phyloP scores from a whole-genome alignment of 2,113 vertebrate genomes.

The Parus major region DNA sequence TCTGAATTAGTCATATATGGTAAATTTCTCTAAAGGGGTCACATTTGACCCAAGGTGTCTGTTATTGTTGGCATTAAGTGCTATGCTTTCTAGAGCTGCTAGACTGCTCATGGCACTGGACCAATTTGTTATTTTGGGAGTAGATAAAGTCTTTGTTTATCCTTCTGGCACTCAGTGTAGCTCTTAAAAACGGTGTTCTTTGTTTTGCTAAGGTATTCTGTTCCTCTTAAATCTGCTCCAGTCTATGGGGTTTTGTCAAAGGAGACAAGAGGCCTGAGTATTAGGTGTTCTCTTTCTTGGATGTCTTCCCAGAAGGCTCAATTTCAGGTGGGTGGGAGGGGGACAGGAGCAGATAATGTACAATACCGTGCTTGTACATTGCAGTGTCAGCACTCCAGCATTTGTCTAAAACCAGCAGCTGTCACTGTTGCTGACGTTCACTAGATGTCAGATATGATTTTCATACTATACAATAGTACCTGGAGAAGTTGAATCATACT shows the following conservation, averaged over 20 bases:
- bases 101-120: conserved; percentile 6
- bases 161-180: conserved; percentile 43
- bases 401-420: background rate
- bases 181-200: conserved; percentile 57
- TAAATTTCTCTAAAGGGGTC: conserved; percentile 15
- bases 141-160: conserved; percentile 62
- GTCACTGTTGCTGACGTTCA: background rate
- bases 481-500: background rate
- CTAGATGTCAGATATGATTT: conserved; percentile 7
- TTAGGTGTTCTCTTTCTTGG: conserved; percentile 47
- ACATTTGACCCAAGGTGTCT: conserved; percentile 36
- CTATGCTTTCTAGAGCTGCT: conserved; percentile 29
- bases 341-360: background rate
- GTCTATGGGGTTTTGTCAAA: conserved; percentile 23
- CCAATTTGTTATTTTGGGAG: conserved; percentile 44
- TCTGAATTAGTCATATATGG: conserved; percentile 32
- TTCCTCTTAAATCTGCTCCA: conserved; percentile 23
- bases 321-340: conserved; percentile 2
- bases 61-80: conserved; percentile 55
- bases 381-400: conserved; percentile 19
- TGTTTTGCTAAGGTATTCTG: conserved; percentile 58
- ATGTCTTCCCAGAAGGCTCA: conserved; percentile 47
- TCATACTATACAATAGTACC: background rate
- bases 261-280: conserved; percentile 8
- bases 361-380: background rate